Base-by-base conservation (phyloP, 2,888 invertebrate genomes). In the Clepsis dumicolana region DNA sequence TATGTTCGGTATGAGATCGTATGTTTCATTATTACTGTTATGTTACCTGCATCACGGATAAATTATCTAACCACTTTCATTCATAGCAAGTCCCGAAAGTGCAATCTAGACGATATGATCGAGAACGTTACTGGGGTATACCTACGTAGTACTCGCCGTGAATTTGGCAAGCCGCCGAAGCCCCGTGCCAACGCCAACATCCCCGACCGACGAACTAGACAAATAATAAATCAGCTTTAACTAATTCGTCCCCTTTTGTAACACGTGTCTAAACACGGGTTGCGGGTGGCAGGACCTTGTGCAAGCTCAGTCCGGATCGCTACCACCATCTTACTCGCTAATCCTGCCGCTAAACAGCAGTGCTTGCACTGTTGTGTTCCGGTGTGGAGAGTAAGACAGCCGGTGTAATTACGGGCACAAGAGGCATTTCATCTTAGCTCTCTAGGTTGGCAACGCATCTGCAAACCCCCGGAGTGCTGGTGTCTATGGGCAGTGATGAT, bases 121-220 rank as follows among this genome's bases (percentile, higher is more conserved):
- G 52, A 60, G 29, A 27, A 48, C 21, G 21, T 21, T 27, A 5
- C 21, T 32, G 27, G 25, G 25, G 27, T 29, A 56, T 18, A 53
- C 53, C 27, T 65, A 73, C 73, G 70, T 72, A 74, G 73, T 72
- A 76, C 75, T 78, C 80, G 81, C 80, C 79, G 76, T 73, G 78
- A 77, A 81, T 75, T 84, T 91, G 90, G 90, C 89, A 84, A 67
- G 56, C 71, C 85, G 88, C 88, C 77, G 73, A 80, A 75, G 73
- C 74, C 77, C 77, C 77, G 75, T 83, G 83, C 84, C 82, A 41
- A 57, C 48, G 56, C 62, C 84, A 75, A 75, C 78, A 75, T 76
- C 79, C 82, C 38, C 38, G 38, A n/a, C 82, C 81, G 83, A 83
- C 84, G 80, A 74, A 78, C 79, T 76, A 79, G 74, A 79, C 78